Evolutionary conservation across 2,797 vertebrate genomes (phyloP), one percentile per base, ranked within the genome.

Genomic region (Alcedo atthis): DNA sequence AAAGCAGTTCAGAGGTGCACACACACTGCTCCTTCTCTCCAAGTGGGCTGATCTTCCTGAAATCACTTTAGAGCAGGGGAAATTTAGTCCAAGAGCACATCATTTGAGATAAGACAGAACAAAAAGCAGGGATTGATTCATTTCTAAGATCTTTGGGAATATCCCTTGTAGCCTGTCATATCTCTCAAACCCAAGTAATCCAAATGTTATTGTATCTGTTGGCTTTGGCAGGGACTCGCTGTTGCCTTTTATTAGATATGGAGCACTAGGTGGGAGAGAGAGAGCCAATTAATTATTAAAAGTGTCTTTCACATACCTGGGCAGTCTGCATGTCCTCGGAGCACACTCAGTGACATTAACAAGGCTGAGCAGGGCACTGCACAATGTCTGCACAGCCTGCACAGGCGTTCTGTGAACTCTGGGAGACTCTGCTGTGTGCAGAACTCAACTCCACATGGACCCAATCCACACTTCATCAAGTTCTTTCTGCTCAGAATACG

Each of bases 391-490:
- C 22, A 68, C 85, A 83, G 85, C 80, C 92, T 40, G 79, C 16
- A 61, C 10, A 69, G 43, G 63, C 3, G 1, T 86, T 68, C 30
- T n/a, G 58, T 0, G 0, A 66, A 59, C 5, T 5, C 69, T 54
- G n/a, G 0, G 1, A 74, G 81, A 91, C 81, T 92, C 74, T 74
- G 61, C 49, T 74, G 15, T 71, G 61, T 71, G 78, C 42, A 70
- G 81, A 57, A 57, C 87, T 80, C 46, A 91, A 70, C 53, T 88
- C 85, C 85, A 68, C 77, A 30, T 21, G 91, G 70, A 81, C 77
- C 63, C 71, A 84, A 87, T 42, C 49, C 78, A 89, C 85, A 92
- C 85, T 95, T 90, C 83, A 85, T 88, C 95, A 96, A 96, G 70
- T 62, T 76, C 32, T 79, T 85, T 73, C 0, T 5, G 48, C 75